Conservation (phyloP, 2,888 invertebrate genomes). For the Campopleginae sp. region DNA sequence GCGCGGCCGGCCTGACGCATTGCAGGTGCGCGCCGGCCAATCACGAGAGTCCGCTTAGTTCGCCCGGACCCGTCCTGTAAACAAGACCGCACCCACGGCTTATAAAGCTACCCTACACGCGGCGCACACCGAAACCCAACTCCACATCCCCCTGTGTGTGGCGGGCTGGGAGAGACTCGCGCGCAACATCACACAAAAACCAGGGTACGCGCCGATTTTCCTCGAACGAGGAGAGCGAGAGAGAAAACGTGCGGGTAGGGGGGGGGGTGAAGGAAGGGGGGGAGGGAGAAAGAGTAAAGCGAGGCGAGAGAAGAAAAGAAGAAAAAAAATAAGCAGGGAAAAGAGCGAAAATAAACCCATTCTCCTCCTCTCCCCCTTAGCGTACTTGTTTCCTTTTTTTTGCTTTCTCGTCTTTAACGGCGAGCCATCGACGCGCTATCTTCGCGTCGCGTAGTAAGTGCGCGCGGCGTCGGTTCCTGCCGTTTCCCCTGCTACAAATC, state of each 20-base stretch:
- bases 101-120: constrained; percentile 88
- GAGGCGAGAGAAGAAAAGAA: neutral
- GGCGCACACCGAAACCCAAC: constrained; percentile 85
- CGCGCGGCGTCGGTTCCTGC: constrained; percentile 73
- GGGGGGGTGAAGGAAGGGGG: neutral
- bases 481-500: constrained; percentile 44
- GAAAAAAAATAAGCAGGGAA: constrained; percentile 39
- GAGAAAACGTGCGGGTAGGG: constrained; percentile 25
- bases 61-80: constrained; percentile 88
- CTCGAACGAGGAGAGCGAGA: constrained; percentile 35
- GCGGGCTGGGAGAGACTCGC: constrained; percentile 50
- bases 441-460: constrained; percentile 77
- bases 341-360: constrained; percentile 44
- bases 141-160: constrained; percentile 65
- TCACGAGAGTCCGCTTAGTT: constrained; percentile 87
- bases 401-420: constrained; percentile 58
- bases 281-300: constrained; percentile 13
- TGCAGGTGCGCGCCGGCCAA: constrained; percentile 93
- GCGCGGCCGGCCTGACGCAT: constrained; percentile 89
- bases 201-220: constrained; percentile 63
- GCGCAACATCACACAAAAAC: constrained; percentile 54
- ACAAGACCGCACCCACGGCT: constrained; percentile 87
- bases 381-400: constrained; percentile 17
- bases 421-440: constrained; percentile 72
- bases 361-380: constrained; percentile 28